Percentiles rank a stretch among this genome's conserved stretches.
Conservation (phyloP, 2,888 invertebrate species). For the Sclerodermus sp. region DNA sequence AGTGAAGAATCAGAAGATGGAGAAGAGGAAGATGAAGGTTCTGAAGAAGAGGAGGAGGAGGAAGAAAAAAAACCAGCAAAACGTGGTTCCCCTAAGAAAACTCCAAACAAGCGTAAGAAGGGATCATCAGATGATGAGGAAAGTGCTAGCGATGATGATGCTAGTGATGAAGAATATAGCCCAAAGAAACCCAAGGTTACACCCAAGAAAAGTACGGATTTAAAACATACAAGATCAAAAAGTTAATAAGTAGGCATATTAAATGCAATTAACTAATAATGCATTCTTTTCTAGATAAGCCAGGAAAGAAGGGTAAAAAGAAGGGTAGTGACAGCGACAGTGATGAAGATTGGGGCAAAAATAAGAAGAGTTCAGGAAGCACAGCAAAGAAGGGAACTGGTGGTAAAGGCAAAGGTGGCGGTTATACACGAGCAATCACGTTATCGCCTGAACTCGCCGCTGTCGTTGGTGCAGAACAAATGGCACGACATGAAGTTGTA, state of each 20-base stretch:
- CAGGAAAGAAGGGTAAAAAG: constrained; percentile 62
- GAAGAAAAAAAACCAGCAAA: constrained; percentile 65
- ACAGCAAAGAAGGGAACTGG: constrained; percentile 64
- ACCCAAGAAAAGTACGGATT: constrained; percentile 59
- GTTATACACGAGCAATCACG: constrained; percentile 82
- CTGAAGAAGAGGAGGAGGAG: constrained; percentile 59
- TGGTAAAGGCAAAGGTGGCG: constrained; percentile 62
- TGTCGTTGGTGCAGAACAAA: constrained; percentile 79
- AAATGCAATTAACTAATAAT: neutral
- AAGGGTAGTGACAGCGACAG: constrained; percentile 70
- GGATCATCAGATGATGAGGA: constrained; percentile 60
- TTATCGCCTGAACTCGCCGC: constrained; percentile 83
- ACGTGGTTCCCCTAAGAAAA: constrained; percentile 61
- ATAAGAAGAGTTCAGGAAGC: constrained; percentile 57
- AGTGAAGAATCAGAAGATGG: constrained; percentile 59
- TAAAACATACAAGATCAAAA: no score
- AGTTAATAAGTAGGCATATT: no score
- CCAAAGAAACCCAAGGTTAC: constrained; percentile 63
- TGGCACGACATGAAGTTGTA: constrained; percentile 88
- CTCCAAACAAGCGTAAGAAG: constrained; percentile 60
- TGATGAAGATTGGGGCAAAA: constrained; percentile 71
- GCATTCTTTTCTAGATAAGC: constrained; percentile 36
- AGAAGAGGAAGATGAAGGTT: constrained; percentile 58
- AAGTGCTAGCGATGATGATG: constrained; percentile 61
- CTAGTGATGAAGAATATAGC: constrained; percentile 65